These are phyloP conservation scores for Colistium nudipinnis DNA, from an alignment of 2,113 vertebrate genomes.

Conservation along the genomic window DNA sequence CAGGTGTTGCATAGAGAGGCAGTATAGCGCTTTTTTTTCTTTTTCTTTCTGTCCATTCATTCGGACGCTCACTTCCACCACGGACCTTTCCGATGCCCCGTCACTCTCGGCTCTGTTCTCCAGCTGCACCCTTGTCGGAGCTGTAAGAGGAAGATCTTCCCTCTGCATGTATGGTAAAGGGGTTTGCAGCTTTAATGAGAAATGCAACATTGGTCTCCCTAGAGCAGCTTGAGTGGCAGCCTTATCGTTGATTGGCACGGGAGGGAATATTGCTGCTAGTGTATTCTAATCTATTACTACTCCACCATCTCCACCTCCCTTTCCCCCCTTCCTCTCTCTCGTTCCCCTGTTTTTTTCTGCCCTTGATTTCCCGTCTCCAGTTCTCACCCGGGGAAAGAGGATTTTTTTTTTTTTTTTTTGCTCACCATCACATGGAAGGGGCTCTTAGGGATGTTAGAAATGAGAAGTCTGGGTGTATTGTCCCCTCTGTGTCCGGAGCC, in stretches of 20 bases:
- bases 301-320: conserved; percentile 26
- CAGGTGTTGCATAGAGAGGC: conserved; percentile 33
- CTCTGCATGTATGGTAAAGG: conserved; percentile 17
- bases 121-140: conserved; percentile 41
- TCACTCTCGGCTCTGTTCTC: conserved; percentile 39
- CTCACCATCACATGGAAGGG: neutral
- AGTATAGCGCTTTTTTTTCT: no score
- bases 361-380: conserved; percentile 53
- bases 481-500: conserved; percentile 41
- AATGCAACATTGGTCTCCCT: conserved; percentile 24
- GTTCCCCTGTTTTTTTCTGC: conserved; percentile 30
- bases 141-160: conserved; percentile 40
- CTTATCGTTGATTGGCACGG: conserved; percentile 68
- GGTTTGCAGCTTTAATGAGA: conserved; percentile 60
- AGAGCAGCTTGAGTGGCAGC: conserved; percentile 49
- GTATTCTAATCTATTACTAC: conserved; percentile 42
- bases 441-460: conserved; percentile 61
- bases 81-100: conserved; percentile 34
- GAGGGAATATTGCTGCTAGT: conserved; percentile 41
- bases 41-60: conserved; percentile 45
- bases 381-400: conserved; percentile 9
- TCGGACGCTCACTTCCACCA: conserved; percentile 32
- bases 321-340: conserved; percentile 1
- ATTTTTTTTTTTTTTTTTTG: no score
- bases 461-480: conserved; percentile 44